Percentiles rank a stretch among this genome's conserved stretches.
Evolutionary conservation across 2,888 invertebrate genomes (phyloP).

Genomic region (Caenorhabditis sp.): DNA sequence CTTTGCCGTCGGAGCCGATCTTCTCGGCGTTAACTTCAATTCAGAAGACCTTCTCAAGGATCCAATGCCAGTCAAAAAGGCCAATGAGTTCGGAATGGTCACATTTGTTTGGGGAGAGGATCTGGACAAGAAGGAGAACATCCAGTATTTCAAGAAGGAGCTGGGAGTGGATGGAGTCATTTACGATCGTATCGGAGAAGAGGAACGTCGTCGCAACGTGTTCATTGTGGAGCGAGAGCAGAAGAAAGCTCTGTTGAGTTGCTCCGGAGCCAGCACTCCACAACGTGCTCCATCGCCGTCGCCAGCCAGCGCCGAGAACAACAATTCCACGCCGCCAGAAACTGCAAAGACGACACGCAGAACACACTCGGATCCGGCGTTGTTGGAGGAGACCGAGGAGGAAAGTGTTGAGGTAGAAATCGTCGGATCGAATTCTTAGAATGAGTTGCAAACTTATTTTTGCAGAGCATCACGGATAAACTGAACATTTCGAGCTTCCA

Average conservation of each 20-base stretch:
- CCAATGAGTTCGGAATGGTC: slow-evolving; percentile 86
- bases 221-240: slow-evolving; percentile 76
- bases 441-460: too few species aligned
- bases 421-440: too few species aligned
- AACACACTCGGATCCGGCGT: slow-evolving; percentile 26
- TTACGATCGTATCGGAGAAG: slow-evolving; percentile 85
- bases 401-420: slow-evolving; percentile 33
- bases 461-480: slow-evolving; percentile 21
- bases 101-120: slow-evolving; percentile 98
- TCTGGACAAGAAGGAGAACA: slow-evolving; percentile 89
- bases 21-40: slow-evolving; percentile 89
- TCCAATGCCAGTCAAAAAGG: slow-evolving; percentile 82
- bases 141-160: slow-evolving; percentile 89
- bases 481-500: slow-evolving; percentile 31
- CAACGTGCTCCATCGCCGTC: slow-evolving; percentile 46
- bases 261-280: slow-evolving; percentile 51
- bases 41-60: slow-evolving; percentile 90
- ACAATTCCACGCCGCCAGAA: slow-evolving; percentile 36
- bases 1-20: slow-evolving; percentile 72
- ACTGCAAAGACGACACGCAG: slow-evolving; percentile 13
- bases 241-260: slow-evolving; percentile 63
- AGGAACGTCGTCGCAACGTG: slow-evolving; percentile 72
- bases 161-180: slow-evolving; percentile 95
- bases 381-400: slow-evolving; percentile 39
- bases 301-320: slow-evolving; percentile 27